Base-by-base conservation (phyloP, 1,140 invertebrate genomes). In the Globodera ellingtonae region DNA sequence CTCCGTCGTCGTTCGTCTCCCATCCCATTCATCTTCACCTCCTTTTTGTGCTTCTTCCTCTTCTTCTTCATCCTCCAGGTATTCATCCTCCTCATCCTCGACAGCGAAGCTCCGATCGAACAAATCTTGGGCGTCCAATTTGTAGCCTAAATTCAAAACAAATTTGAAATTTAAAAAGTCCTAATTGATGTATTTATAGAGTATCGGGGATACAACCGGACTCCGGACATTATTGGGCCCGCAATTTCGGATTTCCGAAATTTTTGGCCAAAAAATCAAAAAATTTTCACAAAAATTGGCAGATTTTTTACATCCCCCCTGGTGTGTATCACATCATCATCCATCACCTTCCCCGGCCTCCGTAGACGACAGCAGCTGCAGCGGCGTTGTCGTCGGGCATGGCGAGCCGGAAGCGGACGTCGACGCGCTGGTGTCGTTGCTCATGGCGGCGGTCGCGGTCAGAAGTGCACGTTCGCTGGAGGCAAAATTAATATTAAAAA, bases 61-160 rank as follows among this genome's bases (percentile, higher is more conserved):
- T 21, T 46, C 67, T 13, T 70, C 67, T 6, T 70, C 67, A 44
- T 70, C 35, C 24, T 70, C 67, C 24, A 44, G 13, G 6, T 24
- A 8, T 15, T 70, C 9, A 15, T 70, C 67, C 3, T 70, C 67
- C 67, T 70, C 67, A 10, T 70, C 67, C 35, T 47, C 67, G 10
- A 70, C 24, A 35, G 67, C 24, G 35, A 70, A 70, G 18, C 67
- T 70, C 8, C 67, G 67, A 70, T 70, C 67, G 3, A 70, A 70
- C 67, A 70, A 44, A 18, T 70, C 67, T 47, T 24, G n/a, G 24
- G 67, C 67, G n/a, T 70, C 67, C 67, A 70, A 70, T 69, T 21
- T 69, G 66, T 69, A 8, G 9, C n/a, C 66, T 52, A 9, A 52
- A 52, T 52, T 35, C 7, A 3, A 9, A 52, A 52, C 35, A 35